phyloP scores from a whole-genome alignment of 2,888 invertebrate genomes.

The Eustalomyia histrio region DNA sequence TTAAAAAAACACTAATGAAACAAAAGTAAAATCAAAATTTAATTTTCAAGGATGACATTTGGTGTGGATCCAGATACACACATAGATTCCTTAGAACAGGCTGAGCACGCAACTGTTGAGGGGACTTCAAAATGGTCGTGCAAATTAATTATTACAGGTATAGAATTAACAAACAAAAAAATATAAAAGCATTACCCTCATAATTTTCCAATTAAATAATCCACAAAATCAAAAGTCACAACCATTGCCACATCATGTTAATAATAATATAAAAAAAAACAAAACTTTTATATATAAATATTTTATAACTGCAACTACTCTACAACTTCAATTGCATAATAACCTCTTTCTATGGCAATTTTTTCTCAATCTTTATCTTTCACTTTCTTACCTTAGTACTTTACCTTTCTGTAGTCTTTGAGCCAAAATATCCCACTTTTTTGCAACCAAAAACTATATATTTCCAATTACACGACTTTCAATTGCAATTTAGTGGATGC shows the following conservation, averaged over 20 bases:
- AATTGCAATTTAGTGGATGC: too few species aligned
- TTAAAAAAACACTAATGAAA: neutral
- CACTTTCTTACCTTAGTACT: neutral
- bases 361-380: neutral
- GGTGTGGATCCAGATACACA: conserved; percentile 98
- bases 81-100: conserved; percentile 98
- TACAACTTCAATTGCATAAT: neutral
- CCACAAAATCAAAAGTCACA: conserved; percentile 38
- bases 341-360: neutral
- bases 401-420: neutral
- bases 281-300: too few species aligned
- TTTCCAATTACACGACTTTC: too few species aligned
- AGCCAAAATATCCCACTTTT: neutral
- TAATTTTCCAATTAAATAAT: conserved; percentile 20
- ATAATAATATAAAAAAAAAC: neutral
- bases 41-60: conserved; percentile 93
- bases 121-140: conserved; percentile 99
- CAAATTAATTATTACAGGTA: conserved; percentile 99
- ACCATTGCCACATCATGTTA: conserved; percentile 35
- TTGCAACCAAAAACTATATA: too few species aligned
- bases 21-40: conserved; percentile 40
- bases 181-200: conserved; percentile 34
- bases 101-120: conserved; percentile 98
- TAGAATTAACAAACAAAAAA: conserved; percentile 65
- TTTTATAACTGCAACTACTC: neutral